Evolutionary conservation across 1,140 invertebrate species (phyloP).

Genomic region (Panagrolaimus sp.): DNA sequence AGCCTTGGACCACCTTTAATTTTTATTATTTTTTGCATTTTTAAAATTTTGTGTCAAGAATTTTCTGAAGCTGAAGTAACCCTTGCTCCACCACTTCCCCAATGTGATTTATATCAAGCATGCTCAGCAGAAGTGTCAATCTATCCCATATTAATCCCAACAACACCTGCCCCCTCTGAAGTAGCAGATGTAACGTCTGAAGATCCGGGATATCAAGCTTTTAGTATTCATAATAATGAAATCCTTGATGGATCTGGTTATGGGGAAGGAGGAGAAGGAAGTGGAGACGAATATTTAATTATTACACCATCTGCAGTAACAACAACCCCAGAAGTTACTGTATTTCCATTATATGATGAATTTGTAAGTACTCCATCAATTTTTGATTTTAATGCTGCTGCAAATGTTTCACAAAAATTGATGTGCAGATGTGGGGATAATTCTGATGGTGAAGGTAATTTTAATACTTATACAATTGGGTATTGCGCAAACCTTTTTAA

Average conservation of each 20-base stretch:
- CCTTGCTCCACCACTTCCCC: neutral
- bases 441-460: neutral
- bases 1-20: neutral
- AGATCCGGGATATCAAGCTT: neutral
- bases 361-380: neutral
- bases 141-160: slow-evolving; percentile 7
- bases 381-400: neutral
- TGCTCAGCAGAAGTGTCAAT: neutral
- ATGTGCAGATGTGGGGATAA: neutral
- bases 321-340: neutral
- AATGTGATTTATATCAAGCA: slow-evolving; percentile 2
- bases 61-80: neutral
- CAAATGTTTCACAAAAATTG: neutral
- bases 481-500: too few species aligned
- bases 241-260: neutral
- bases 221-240: neutral
- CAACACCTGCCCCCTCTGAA: neutral
- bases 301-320: neutral
- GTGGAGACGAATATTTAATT: neutral
- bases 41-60: neutral
- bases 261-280: neutral
- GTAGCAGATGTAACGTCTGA: neutral
- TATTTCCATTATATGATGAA: slow-evolving; percentile 13
- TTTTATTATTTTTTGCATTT: neutral
- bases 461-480: neutral